Base-by-base conservation (phyloP, 2,888 invertebrate genomes). In the Acrobasis consociella region DNA sequence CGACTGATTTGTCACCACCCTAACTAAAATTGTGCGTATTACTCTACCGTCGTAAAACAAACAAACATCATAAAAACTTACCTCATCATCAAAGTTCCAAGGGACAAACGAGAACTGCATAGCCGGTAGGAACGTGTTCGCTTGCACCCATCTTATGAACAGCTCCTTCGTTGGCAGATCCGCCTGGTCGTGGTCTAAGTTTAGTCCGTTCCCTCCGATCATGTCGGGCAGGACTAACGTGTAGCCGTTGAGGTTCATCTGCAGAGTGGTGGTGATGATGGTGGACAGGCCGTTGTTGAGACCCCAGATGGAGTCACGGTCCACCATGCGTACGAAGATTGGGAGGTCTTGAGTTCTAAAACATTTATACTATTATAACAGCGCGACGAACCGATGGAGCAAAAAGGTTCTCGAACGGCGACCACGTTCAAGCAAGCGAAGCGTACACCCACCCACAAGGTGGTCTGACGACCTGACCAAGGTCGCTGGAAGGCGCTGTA, bases 21-120 rank as follows among this genome's bases (percentile, higher is more conserved):
- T 22, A 22, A 22, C n/a, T n/a, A n/a, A n/a, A n/a, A n/a, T n/a
- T n/a, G 22, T 22, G 22, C 22, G 22, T 22, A 22, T 22, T 22
- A 22, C 22, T 22, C 22, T 2, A 22, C 22, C 22, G 22, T 22
- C 22, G 22, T 22, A 22, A n/a, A 22, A 22, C 22, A 22, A 22
- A 1, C 1, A 22, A 22, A 22, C 22, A 22, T 22, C 22, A 22
- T 22, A 22, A 22, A n/a, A 3, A 58, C 62, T 63, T 60, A 89
- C 93, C 80, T 95, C 93, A 11, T 93, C 76, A 75, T 95, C 95
- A 77, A 94, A 96, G 67, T 96, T 94, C 97, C 97, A 97, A 0
- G 97, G 97, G 0, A 94, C 94, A 64, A 94, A 94, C 0, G 97
- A 97, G 75, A 95, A 96, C 84, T 97, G 97, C 87, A 97, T 93